phyloP scores from a whole-genome alignment of 1,140 invertebrate species.

The Brachionus plicatilis region DNA sequence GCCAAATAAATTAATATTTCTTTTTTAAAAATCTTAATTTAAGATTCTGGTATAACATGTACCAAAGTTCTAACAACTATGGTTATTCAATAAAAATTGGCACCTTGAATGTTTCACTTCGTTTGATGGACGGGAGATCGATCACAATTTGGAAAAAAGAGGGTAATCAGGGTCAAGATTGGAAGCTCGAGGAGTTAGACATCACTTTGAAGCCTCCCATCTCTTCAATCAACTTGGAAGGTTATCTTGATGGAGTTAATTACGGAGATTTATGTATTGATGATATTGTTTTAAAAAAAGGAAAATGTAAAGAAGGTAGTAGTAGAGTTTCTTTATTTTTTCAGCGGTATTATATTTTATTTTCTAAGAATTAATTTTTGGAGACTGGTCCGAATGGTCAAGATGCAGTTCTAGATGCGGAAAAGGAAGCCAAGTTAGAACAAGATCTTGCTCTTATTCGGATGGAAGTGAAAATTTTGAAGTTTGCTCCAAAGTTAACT shows the following conservation, averaged over 20 bases:
- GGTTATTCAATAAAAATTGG: neutral
- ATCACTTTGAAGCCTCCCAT: neutral
- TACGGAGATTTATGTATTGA: conserved; percentile 18
- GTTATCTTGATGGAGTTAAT: neutral
- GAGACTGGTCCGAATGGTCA: conserved; percentile 32
- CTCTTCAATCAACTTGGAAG: neutral
- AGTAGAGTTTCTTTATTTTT: no score
- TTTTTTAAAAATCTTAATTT: neutral
- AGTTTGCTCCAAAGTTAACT: neutral
- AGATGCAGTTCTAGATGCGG: neutral
- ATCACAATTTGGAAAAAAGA: neutral
- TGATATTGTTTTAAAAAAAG: neutral
- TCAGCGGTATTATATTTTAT: neutral
- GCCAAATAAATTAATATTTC: neutral
- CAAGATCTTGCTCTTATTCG: neutral
- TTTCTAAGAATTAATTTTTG: conserved; percentile 9
- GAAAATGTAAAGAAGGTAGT: neutral
- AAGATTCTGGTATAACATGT: conserved; percentile 34
- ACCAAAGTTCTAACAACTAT: neutral
- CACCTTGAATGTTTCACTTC: neutral
- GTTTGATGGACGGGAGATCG: neutral
- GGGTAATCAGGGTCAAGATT: neutral
- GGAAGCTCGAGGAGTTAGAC: neutral
- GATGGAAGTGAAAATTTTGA: neutral
- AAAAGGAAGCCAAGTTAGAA: conserved; percentile 10